phyloP scores from a whole-genome alignment of 2,888 invertebrate species.

The Coelogynopora nodosa region DNA sequence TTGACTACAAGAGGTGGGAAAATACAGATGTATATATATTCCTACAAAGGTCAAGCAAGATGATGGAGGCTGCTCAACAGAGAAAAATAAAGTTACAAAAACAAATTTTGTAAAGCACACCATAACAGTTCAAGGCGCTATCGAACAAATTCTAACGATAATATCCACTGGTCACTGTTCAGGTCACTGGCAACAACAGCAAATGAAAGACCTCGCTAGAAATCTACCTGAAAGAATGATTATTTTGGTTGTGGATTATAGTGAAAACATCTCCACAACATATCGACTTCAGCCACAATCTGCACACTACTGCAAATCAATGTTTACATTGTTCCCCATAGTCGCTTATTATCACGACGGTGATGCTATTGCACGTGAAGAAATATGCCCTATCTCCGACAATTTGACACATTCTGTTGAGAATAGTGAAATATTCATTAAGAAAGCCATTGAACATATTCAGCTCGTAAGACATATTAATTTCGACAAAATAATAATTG shows the following conservation, averaged over 20 bases:
- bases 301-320: neutral
- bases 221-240: neutral
- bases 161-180: neutral
- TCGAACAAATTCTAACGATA: no score
- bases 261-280: neutral
- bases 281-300: neutral
- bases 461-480: neutral
- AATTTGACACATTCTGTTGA: neutral
- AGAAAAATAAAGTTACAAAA: no score
- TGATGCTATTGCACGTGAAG: neutral
- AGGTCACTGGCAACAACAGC: neutral
- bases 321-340: neutral
- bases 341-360: neutral
- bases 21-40: no score
- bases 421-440: neutral
- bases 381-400: neutral
- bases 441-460: neutral
- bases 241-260: neutral
- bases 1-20: no score
- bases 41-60: no score
- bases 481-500: neutral
- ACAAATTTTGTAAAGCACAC: no score
- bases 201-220: neutral
- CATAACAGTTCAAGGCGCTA: no score
- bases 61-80: no score